phyloP scores from a whole-genome alignment of 2,888 invertebrate species.

The Stomorhina lunata region DNA sequence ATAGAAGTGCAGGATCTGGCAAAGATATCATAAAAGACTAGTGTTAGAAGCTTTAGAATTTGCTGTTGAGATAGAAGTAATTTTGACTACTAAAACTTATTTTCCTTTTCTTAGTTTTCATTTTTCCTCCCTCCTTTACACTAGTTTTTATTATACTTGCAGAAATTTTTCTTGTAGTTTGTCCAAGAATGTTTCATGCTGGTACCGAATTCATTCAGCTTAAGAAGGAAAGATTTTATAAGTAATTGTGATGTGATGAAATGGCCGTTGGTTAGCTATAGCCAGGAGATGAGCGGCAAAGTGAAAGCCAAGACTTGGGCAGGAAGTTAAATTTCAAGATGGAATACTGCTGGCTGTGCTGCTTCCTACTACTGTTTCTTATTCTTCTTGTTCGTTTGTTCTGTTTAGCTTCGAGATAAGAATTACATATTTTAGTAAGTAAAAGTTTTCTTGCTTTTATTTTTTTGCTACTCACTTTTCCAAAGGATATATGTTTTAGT shows the following conservation, averaged over 20 bases:
- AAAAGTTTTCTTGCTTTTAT: constrained; percentile 17
- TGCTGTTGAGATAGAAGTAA: constrained; percentile 48
- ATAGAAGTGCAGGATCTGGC: too few relatives aligned
- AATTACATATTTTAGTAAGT: constrained; percentile 48
- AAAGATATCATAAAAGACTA: constrained; percentile 52
- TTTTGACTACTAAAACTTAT: constrained; percentile 42
- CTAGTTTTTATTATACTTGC: constrained; percentile 8
- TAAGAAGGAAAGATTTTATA: constrained; percentile 31
- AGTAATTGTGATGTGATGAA: constrained; percentile 61
- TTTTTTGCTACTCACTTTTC: neutral
- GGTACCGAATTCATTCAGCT: constrained; percentile 34
- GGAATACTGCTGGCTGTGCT: constrained; percentile 42
- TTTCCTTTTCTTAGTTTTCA: constrained; percentile 4
- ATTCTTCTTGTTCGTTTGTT: neutral
- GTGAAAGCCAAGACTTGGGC: constrained; percentile 19
- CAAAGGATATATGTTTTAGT: constrained; percentile 41
- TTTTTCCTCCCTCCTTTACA: neutral
- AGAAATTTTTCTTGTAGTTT: constrained; percentile 42
- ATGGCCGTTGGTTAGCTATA: constrained; percentile 60
- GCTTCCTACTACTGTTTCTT: neutral
- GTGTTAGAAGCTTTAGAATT: constrained; percentile 24
- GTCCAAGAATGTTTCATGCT: constrained; percentile 54
- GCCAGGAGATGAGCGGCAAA: neutral
- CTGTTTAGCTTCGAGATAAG: constrained; percentile 53
- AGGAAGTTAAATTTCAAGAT: constrained; percentile 45